phyloP scores from a whole-genome alignment of 2,797 vertebrate genomes.

The Leontopithecus rosalia region DNA sequence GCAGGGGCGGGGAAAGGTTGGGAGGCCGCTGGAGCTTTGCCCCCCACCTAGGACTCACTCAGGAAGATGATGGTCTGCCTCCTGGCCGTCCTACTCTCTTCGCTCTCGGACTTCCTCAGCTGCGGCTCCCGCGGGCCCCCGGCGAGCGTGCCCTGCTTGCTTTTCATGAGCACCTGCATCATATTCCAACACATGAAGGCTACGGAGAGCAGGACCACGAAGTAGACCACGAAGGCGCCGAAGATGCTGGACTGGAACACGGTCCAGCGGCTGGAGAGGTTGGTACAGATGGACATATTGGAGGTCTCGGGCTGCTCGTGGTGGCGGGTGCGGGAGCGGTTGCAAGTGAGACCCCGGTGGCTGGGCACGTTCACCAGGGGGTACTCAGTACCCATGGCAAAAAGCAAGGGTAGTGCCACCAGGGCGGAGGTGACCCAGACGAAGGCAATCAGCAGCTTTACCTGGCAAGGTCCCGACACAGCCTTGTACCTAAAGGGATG shows the following conservation, averaged over 20 bases:
- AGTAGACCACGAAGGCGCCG: conserved; percentile 90
- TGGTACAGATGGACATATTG: conserved; percentile 95
- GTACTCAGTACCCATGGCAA: conserved; percentile 92
- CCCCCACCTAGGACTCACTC: conserved; percentile 86
- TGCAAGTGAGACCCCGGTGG: conserved; percentile 52
- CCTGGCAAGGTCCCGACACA: conserved; percentile 83
- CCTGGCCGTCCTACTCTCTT: conserved; percentile 86
- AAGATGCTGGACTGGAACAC: conserved; percentile 93
- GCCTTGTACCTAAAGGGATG: conserved; percentile 93
- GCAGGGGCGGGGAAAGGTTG: fast-evolving
- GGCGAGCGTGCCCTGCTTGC: conserved; percentile 73
- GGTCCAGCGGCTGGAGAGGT: conserved; percentile 89
- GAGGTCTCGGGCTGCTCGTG: conserved; percentile 49
- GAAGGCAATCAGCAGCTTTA: conserved; percentile 90
- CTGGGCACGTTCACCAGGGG: conserved; percentile 80
- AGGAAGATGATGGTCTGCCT: conserved; percentile 95
- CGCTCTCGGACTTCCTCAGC: conserved; percentile 86
- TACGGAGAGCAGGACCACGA: conserved; percentile 89
- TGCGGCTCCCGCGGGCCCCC: conserved; percentile 18
- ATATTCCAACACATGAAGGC: conserved; percentile 94
- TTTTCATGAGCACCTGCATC: conserved; percentile 88
- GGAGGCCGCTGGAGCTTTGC: neutral
- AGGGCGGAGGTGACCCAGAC: conserved; percentile 92
- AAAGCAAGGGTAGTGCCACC: conserved; percentile 91
- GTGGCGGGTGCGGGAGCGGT: conserved; percentile 43